Evolutionary conservation across 2,888 invertebrate species (phyloP).

Genomic region (Coremacera marginata): DNA sequence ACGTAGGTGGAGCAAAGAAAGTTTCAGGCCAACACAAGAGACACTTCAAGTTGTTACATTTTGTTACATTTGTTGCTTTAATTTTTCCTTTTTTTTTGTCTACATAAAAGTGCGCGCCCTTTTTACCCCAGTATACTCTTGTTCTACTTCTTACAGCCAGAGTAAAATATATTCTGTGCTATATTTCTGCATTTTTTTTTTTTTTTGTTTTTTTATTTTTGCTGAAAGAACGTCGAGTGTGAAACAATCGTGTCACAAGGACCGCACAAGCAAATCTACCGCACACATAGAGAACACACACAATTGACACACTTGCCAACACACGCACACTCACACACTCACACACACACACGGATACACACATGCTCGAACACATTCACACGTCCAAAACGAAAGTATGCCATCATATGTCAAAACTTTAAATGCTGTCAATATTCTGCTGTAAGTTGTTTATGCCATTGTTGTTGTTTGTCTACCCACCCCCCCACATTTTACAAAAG

Average conservation of each 20-base stretch:
- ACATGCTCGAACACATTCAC: slow-evolving; percentile 15
- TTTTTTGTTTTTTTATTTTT: neutral
- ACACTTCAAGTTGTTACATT: neutral
- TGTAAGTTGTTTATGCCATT: neutral
- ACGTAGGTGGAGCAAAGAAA: too few relatives aligned
- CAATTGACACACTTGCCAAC: slow-evolving; percentile 41
- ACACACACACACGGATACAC: slow-evolving; percentile 40
- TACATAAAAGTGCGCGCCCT: too few relatives aligned
- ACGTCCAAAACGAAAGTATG: slow-evolving; percentile 31
- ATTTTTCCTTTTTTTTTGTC: neutral
- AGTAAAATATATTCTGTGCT: too few relatives aligned
- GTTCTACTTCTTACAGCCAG: too few relatives aligned
- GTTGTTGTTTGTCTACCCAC: neutral
- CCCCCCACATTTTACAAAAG: neutral
- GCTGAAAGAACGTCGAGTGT: neutral
- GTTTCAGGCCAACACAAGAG: too few relatives aligned
- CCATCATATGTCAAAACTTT: slow-evolving; percentile 7
- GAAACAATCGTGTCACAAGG: slow-evolving; percentile 5
- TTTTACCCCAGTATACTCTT: too few relatives aligned
- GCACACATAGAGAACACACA: neutral
- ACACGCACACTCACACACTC: slow-evolving; percentile 40
- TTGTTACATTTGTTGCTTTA: neutral
- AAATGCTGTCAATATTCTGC: slow-evolving; percentile 7
- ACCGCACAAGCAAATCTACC: neutral
- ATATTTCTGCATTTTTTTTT: too few relatives aligned